phyloP scores from a whole-genome alignment of 2,797 vertebrate species.

The Onychomys torridus region DNA sequence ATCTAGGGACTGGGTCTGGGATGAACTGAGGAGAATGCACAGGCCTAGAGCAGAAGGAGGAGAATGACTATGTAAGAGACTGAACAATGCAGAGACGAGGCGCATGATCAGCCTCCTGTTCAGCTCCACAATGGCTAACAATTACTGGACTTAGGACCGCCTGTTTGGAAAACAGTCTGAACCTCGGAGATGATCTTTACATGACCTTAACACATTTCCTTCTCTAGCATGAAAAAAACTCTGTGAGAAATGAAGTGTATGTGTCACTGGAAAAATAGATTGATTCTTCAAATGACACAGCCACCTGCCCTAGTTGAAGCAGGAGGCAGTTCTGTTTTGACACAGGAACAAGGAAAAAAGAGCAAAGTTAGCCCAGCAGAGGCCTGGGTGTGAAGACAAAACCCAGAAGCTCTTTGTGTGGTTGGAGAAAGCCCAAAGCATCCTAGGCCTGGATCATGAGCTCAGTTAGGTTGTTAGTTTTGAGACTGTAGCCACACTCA shows the following conservation, averaged over 20 bases:
- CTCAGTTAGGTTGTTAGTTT: background rate
- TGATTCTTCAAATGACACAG: background rate
- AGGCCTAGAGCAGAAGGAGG: background rate
- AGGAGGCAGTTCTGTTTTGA: background rate
- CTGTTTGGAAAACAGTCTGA: background rate
- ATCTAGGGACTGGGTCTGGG: background rate
- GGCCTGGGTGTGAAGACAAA: background rate
- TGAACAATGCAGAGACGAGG: background rate
- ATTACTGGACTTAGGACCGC: background rate
- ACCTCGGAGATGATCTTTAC: background rate
- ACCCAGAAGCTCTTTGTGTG: background rate
- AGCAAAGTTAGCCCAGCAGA: background rate
- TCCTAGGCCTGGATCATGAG: background rate
- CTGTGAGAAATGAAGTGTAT: background rate
- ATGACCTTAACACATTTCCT: background rate
- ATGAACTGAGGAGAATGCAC: background rate
- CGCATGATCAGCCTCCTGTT: background rate
- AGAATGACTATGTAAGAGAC: background rate
- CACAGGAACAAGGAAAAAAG: background rate
- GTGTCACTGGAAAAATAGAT: background rate
- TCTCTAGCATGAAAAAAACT: background rate
- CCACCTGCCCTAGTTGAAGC: background rate
- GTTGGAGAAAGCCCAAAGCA: background rate
- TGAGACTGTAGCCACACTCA: no score
- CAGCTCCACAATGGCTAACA: background rate